Evolutionary conservation across 2,888 invertebrate genomes (phyloP).

Genomic region (Oegoconia quadripuncta): DNA sequence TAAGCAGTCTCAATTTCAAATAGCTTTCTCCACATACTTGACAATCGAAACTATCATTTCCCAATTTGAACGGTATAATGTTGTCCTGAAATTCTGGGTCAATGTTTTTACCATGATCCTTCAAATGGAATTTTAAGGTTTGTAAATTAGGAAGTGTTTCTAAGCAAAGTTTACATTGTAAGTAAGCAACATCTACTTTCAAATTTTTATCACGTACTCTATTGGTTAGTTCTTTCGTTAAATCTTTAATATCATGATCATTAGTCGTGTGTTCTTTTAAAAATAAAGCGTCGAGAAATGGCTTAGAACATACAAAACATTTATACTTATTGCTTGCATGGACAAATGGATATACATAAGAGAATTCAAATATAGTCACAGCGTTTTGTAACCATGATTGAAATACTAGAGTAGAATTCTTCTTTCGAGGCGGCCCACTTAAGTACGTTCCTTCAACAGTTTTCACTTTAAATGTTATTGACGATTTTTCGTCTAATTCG

Average conservation of each 20-base stretch:
- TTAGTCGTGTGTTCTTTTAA: slow-evolving; percentile 44
- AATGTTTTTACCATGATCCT: slow-evolving; percentile 43
- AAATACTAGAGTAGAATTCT: slow-evolving; percentile 13
- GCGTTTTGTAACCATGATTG: slow-evolving; percentile 49
- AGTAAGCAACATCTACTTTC: slow-evolving; percentile 52
- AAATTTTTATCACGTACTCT: slow-evolving; percentile 43
- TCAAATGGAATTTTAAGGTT: slow-evolving; percentile 47
- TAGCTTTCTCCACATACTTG: slow-evolving; percentile 52
- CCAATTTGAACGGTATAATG: slow-evolving; percentile 57
- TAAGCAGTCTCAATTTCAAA: slow-evolving; percentile 45
- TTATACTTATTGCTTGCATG: slow-evolving; percentile 53
- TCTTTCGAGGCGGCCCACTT: slow-evolving; percentile 18
- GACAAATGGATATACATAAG: slow-evolving; percentile 56
- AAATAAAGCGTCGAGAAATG: slow-evolving; percentile 36
- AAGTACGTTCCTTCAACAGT: slow-evolving; percentile 29
- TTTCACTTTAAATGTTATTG: slow-evolving; percentile 35
- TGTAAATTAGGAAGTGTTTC: slow-evolving; percentile 30
- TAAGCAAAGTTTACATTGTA: slow-evolving; percentile 53
- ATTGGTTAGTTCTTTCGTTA: slow-evolving; percentile 40
- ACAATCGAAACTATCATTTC: slow-evolving; percentile 44
- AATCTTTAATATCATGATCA: slow-evolving; percentile 39
- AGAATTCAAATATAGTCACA: slow-evolving; percentile 47
- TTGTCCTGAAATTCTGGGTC: slow-evolving; percentile 44
- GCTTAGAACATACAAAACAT: slow-evolving; percentile 49
- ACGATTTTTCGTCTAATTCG: slow-evolving; percentile 16